Conservation (phyloP, 2,797 vertebrate genomes). For the Coregonus suidteri region DNA sequence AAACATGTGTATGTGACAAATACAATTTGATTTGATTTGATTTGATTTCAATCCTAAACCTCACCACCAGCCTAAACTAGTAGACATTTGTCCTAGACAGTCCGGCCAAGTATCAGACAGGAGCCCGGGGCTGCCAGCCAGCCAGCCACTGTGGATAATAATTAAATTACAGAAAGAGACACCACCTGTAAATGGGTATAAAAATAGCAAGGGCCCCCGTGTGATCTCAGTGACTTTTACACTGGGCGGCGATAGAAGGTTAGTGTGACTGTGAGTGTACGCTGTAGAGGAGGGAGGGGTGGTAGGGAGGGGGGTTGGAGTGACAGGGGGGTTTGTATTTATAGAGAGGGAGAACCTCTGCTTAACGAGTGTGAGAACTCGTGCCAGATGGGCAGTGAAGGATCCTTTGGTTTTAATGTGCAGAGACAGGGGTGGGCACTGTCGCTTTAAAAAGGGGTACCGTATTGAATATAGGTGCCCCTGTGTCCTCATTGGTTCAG, state of each 20-base stretch:
- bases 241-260: slow-evolving; percentile 3
- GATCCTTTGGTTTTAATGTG: not conserved
- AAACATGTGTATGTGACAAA: too few species aligned
- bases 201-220: slow-evolving; percentile 27
- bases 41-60: not conserved
- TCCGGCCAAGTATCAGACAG: not conserved
- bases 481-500: not conserved
- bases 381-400: slow-evolving; percentile 16
- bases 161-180: slow-evolving; percentile 16
- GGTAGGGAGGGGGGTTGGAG: not conserved
- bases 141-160: not conserved
- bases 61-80: not conserved
- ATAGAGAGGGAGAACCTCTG: slow-evolving; percentile 23
- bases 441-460: not conserved
- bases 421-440: not conserved
- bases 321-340: slow-evolving; percentile 3
- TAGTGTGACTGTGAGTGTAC: not conserved
- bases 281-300: not conserved
- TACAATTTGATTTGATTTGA: too few species aligned
- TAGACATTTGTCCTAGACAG: not conserved
- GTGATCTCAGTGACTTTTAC: slow-evolving; percentile 21
- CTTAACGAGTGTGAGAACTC: slow-evolving; percentile 17
- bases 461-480: not conserved
- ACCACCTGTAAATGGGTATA: slow-evolving; percentile 10
- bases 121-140: not conserved